phyloP scores from a whole-genome alignment of 2,797 vertebrate genomes.

The Mionectes olivaceus region DNA sequence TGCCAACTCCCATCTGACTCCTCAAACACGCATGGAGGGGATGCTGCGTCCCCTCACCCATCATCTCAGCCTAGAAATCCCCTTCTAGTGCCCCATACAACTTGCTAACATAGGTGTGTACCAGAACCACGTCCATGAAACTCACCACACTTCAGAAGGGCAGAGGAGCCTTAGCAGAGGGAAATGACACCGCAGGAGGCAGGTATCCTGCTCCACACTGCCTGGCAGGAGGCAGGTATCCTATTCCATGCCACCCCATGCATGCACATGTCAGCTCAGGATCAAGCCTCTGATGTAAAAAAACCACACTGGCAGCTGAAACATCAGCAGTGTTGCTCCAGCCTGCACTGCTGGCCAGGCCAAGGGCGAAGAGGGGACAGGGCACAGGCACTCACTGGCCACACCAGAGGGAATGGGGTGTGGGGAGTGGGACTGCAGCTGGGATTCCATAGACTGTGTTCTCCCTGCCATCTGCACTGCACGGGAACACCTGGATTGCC shows the following conservation, averaged over 20 bases:
- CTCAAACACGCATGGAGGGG: accelerated
- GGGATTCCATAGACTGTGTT: accelerated
- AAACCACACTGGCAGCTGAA: accelerated
- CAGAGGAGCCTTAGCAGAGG: not conserved
- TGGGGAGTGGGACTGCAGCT: accelerated
- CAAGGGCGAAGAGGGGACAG: not conserved
- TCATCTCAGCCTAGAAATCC: not conserved
- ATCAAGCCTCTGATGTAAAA: not conserved
- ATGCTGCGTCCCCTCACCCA: accelerated
- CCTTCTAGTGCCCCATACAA: not conserved
- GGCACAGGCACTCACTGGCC: not conserved
- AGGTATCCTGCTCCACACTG: accelerated
- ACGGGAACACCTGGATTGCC: accelerated
- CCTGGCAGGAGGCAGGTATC: not conserved
- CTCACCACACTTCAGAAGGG: not conserved
- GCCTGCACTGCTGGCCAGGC: not conserved
- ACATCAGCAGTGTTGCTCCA: not conserved
- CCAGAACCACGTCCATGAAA: accelerated
- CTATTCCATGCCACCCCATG: accelerated
- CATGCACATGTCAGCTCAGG: accelerated
- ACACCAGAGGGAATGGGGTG: not conserved
- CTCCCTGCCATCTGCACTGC: accelerated
- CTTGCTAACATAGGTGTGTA: accelerated
- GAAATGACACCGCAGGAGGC: not conserved
- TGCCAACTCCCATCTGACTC: not conserved